phyloP scores from a whole-genome alignment of 2,888 invertebrate species.

The Andrena flavipes region DNA sequence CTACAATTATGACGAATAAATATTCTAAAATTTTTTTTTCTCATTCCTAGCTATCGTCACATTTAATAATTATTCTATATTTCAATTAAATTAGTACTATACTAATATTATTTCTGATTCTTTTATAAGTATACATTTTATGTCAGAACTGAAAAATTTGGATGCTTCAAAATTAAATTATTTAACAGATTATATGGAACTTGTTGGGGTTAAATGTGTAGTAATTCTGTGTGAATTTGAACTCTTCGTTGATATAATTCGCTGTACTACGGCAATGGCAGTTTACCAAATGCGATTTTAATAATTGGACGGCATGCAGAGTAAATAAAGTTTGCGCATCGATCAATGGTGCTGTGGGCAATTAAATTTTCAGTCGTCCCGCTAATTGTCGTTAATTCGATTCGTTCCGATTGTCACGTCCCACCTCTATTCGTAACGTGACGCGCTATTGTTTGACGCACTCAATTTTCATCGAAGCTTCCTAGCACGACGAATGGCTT shows the following conservation, averaged over 20 bases:
- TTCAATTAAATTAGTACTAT: no score
- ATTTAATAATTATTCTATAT: no score
- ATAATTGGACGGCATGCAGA: slow-evolving; percentile 35
- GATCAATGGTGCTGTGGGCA: background rate
- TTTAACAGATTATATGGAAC: background rate
- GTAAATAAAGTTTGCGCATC: slow-evolving; percentile 33
- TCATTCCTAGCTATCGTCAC: background rate
- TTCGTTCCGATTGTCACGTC: slow-evolving; percentile 3
- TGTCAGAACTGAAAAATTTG: no score
- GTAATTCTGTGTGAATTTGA: background rate
- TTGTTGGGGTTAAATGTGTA: background rate
- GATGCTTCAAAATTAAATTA: no score
- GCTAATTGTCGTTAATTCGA: slow-evolving; percentile 38
- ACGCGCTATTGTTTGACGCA: background rate
- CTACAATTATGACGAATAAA: background rate
- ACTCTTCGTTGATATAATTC: slow-evolving; percentile 6
- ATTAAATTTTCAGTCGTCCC: slow-evolving; percentile 42
- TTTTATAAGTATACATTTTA: no score
- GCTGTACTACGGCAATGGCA: background rate
- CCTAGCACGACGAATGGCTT: background rate
- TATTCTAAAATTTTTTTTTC: background rate
- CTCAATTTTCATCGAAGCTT: background rate
- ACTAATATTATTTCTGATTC: no score
- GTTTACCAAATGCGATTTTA: slow-evolving; percentile 41
- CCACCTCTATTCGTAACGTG: background rate